These are phyloP conservation scores for Probosciger aterrimus DNA, from an alignment of 2,113 vertebrate genomes.

Conservation along the genomic window DNA sequence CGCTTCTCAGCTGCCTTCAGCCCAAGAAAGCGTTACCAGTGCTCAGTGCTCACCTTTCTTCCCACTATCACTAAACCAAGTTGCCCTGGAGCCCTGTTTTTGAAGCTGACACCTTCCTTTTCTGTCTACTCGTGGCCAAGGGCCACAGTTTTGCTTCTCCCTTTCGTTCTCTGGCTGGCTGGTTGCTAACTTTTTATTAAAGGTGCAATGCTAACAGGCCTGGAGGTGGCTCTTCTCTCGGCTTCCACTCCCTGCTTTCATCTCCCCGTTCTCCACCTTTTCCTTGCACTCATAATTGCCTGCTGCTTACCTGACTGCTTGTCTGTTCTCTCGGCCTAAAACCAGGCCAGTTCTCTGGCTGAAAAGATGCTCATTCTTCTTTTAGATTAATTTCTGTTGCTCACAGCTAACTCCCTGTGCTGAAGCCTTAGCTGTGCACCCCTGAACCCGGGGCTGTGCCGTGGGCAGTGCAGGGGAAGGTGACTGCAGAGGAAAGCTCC, in stretches of 20 bases:
- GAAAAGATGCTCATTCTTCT: background rate
- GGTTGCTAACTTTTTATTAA: background rate
- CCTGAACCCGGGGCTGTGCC: background rate
- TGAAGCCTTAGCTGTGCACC: background rate
- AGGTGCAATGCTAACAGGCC: background rate
- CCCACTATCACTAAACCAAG: rapidly evolving
- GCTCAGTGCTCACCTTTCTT: background rate
- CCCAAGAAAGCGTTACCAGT: background rate
- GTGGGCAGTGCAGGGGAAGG: rapidly evolving
- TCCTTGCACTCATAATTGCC: background rate
- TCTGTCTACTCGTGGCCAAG: background rate
- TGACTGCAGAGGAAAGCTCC: background rate
- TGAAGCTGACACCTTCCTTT: background rate
- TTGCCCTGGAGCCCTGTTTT: background rate
- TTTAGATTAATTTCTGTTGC: background rate
- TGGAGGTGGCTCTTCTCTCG: background rate
- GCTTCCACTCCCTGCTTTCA: background rate
- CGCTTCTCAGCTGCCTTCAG: background rate
- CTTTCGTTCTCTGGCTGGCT: background rate
- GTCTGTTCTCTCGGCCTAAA: background rate
- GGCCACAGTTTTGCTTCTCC: background rate
- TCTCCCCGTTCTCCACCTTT: background rate
- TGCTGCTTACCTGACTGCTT: background rate
- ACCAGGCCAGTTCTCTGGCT: background rate
- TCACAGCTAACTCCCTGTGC: background rate